These are phyloP conservation scores for Aspidoscelis tigris DNA, from an alignment of 2,113 vertebrate species.

Conservation along the genomic window DNA sequence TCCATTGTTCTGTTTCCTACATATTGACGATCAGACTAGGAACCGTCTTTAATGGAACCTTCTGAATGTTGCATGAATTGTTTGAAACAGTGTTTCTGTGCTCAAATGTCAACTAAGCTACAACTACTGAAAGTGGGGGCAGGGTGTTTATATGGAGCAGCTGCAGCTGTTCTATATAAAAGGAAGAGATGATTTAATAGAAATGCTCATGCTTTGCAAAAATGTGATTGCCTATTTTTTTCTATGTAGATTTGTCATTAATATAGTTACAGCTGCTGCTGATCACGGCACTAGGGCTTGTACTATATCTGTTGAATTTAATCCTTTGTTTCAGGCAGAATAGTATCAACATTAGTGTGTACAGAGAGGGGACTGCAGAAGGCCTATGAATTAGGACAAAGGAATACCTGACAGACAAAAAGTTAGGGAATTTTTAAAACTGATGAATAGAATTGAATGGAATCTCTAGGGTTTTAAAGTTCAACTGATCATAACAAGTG, in stretches of 20 bases:
- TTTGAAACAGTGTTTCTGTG: conserved; percentile 61
- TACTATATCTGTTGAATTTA: conserved; percentile 54
- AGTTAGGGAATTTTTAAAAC: conserved; percentile 14
- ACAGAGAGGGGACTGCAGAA: conserved; percentile 57
- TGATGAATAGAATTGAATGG: not conserved
- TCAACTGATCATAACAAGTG: not conserved
- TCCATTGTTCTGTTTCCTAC: not conserved
- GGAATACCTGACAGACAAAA: conserved; percentile 43
- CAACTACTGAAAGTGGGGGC: conserved; percentile 62
- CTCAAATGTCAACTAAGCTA: conserved; percentile 56
- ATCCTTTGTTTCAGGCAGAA: conserved; percentile 63
- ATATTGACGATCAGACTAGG: conserved; percentile 42
- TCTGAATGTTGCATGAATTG: conserved; percentile 57
- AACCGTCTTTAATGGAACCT: conserved; percentile 37
- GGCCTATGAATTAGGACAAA: conserved; percentile 56
- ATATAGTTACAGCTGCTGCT: conserved; percentile 74
- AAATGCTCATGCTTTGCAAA: conserved; percentile 80
- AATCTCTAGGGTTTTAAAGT: not conserved
- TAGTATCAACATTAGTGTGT: conserved; percentile 7
- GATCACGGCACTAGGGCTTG: conserved; percentile 54
- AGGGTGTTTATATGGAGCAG: conserved; percentile 65
- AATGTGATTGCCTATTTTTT: conserved; percentile 84
- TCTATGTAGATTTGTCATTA: conserved; percentile 77
- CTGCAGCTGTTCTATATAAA: conserved; percentile 81
- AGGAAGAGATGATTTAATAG: conserved; percentile 76